A percentile compares a stretch with the other conserved stretches of the same genome.
Evolutionary conservation across 2,113 vertebrate species (phyloP).

Genomic region (Chlorocebus sabaeus): DNA sequence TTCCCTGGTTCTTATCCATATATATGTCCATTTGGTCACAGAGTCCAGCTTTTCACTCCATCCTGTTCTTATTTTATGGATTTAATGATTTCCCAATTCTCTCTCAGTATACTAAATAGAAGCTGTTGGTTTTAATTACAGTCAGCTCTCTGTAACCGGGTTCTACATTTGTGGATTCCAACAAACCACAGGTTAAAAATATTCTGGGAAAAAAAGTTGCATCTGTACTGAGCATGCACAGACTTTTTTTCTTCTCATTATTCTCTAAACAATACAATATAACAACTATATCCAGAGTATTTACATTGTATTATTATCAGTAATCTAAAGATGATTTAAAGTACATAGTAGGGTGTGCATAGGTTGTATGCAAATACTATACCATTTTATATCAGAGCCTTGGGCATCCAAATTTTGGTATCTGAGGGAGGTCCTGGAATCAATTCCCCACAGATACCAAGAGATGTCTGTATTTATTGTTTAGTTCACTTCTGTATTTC

Average conservation of each 20-base stretch:
- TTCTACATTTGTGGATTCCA: background rate
- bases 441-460: background rate
- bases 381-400: background rate
- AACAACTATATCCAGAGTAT: background rate
- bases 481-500: background rate
- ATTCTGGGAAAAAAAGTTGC: background rate
- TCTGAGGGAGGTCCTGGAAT: background rate
- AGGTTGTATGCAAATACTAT: background rate
- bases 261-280: background rate
- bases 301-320: background rate
- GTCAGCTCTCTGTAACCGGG: background rate
- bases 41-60: background rate
- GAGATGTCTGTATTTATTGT: background rate
- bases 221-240: background rate
- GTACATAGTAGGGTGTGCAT: background rate
- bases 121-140: background rate
- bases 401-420: background rate
- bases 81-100: slow-evolving; percentile 9
- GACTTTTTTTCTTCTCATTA: background rate
- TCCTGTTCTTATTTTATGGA: background rate
- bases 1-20: background rate
- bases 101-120: background rate
- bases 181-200: background rate
- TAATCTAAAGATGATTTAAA: background rate
- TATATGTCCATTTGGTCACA: background rate